Evolutionary conservation across 2,797 vertebrate species (phyloP), one percentile per base, ranked within the genome.

Genomic region (Periophthalmus magnuspinnatus): DNA sequence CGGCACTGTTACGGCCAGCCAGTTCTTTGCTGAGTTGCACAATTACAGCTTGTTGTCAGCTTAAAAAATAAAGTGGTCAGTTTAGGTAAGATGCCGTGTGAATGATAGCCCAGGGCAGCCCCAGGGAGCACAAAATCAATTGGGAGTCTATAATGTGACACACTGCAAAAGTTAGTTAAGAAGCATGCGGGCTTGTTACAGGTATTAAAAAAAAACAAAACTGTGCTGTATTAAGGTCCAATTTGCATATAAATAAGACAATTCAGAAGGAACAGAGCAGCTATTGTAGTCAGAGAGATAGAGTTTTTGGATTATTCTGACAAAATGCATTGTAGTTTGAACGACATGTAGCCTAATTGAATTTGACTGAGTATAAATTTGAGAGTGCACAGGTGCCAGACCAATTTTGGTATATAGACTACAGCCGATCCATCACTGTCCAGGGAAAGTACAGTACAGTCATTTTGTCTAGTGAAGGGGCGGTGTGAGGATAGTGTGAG

Each of bases 101-200:
- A 88, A 83, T 84, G 70, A 85, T 75, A 76, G 52, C 79, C 32
- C 41, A 66, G 55, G 76, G 13, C 11, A 28, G 36, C 68, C 64
- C 68, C 55, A 10, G 71, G 61, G 69, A 70, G 6, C 57, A 21
- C 21, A 74, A 52, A 75, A 65, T 73, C 64, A 65, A 62, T 41
- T n/a, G 67, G 47, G 70, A 62, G 69, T 68, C 68, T 24, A n/a
- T 67, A 59, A 65, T 7, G 34, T 32, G 64, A 72, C 32, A 58
- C 54, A 24, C 28, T 65, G 33, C 6, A 54, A 65, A 73, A 19
- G 61, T 50, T 60, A 45, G 13, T 45, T 45, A 41, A 45, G 41
- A 14, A 2, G 2, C 2, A 1, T 14, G 11, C 41, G 41, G 16
- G 19, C 32, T 13, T 66, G 28, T 50, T 38, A 57, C 48, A 67